These are phyloP conservation scores for Perca schrenkii DNA, from an alignment of 2,113 vertebrate genomes.

Conservation along the genomic window DNA sequence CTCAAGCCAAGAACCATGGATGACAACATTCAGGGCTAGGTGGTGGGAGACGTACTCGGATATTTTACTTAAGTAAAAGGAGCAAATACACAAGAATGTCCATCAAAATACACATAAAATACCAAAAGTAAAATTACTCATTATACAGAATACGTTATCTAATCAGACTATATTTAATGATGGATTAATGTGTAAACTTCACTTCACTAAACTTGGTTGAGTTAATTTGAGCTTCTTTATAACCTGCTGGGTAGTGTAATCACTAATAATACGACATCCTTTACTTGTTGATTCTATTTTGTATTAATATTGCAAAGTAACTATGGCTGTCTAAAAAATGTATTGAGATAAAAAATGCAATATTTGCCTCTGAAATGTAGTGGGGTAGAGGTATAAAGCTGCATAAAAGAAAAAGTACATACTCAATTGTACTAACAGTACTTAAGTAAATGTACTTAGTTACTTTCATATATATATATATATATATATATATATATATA, in stretches of 20 bases:
- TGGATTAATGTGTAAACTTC: background rate
- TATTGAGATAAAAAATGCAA: too few relatives aligned
- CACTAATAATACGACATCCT: background rate
- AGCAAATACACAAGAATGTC: background rate
- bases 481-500: too few relatives aligned
- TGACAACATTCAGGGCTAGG: conserved; percentile 17
- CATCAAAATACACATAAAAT: background rate
- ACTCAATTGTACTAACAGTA: too few relatives aligned
- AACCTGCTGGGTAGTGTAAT: background rate
- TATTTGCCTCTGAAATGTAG: background rate
- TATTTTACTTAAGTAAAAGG: conserved; percentile 4
- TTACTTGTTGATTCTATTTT: background rate
- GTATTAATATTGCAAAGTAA: background rate
- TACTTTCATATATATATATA: too few relatives aligned
- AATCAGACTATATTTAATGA: background rate
- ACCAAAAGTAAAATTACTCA: background rate
- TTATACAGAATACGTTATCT: background rate
- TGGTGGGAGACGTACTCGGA: background rate
- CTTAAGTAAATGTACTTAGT: too few relatives aligned
- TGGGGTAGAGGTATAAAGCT: background rate
- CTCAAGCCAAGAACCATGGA: conserved; percentile 6
- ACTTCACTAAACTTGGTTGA: too few relatives aligned
- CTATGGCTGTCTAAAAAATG: background rate
- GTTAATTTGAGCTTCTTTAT: background rate
- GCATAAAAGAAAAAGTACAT: too few relatives aligned